phyloP scores from a whole-genome alignment of 2,113 vertebrate genomes.

The Dryoscopus gambensis region DNA sequence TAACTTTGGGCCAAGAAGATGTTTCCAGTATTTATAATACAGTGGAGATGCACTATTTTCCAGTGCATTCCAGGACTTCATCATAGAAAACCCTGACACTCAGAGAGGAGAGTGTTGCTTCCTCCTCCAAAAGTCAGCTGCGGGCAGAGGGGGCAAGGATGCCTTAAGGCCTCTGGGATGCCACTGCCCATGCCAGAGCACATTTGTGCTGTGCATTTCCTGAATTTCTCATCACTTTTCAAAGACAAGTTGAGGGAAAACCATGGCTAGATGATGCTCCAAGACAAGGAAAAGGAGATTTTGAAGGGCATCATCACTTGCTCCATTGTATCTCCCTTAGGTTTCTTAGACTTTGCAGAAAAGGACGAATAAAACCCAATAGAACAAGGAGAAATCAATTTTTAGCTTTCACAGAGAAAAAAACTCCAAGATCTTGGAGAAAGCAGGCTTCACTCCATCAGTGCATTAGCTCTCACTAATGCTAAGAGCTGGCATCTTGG shows the following conservation, averaged over 20 bases:
- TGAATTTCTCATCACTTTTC: not conserved
- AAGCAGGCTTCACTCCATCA: not conserved
- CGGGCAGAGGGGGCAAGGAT: not conserved
- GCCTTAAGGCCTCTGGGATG: not conserved
- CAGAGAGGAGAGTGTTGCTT: not conserved
- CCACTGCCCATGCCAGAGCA: not conserved
- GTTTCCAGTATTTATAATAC: not conserved
- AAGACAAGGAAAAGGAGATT: not conserved
- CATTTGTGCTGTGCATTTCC: not conserved
- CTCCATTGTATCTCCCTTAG: not conserved
- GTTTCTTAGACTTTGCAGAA: not conserved
- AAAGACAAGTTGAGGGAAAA: not conserved
- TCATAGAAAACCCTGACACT: not conserved
- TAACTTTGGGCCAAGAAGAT: not conserved
- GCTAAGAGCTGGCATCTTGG: not conserved
- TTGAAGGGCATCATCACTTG: not conserved
- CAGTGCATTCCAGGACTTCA: not conserved
- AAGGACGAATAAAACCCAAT: not conserved
- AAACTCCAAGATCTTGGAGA: not conserved
- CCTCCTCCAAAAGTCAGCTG: not conserved
- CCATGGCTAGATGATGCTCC: not conserved
- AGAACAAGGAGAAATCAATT: not conserved
- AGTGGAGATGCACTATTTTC: not conserved
- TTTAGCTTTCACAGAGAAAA: not conserved
- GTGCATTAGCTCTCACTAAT: not conserved